Base-by-base conservation (phyloP, 2,113 vertebrate genomes). In the Eulemur rufifrons region DNA sequence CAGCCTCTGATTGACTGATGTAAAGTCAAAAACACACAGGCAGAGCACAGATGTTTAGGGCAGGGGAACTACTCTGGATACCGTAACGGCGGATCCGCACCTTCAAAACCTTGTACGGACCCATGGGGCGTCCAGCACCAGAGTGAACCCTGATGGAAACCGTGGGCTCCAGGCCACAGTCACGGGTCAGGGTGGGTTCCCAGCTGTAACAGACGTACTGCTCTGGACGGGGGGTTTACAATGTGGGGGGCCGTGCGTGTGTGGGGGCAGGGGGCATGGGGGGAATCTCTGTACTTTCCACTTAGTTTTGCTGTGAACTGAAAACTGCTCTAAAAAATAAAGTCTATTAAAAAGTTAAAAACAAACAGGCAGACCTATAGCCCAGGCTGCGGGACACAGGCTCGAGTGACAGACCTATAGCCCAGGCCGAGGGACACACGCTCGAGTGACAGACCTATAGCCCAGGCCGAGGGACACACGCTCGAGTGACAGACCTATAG, bases 71-170 rank as follows among this genome's bases (percentile, higher is more conserved):
- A 50, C 34, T 77, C 74, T 52, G 74, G 17, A 12, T 6, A 11
- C 4, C 0, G 0, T 21, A 18, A 32, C 15, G 45, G 47, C 6
- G 47, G 32, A 21, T 32, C 25, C 27, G 15, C 2, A 9, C 34
- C 8, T 5, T 77, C 9, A n/a, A 15, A 77, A 34, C 47, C 29
- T 4, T 34, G 74, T 34, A 47, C 42, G 29, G 20, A 52, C 15
- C 17, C 47, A 21, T 0, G 18, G 29, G 20, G 52, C 5, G 10
- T 20, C 29, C 74, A 77, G 34, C 74, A 77, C 74, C 45, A 77
- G 47, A 77, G 47, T 17, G 27, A 8, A 12, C 42, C 74, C 18
- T 34, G 5, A 21, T 11, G 47, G 7, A n/a, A 50, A 34, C 32
- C 1, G 50, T 11, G 17, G 32, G 21, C 32, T 52, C 45, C 50